Conservation (phyloP, 2,888 invertebrate genomes). For the Lymantria dispar region DNA sequence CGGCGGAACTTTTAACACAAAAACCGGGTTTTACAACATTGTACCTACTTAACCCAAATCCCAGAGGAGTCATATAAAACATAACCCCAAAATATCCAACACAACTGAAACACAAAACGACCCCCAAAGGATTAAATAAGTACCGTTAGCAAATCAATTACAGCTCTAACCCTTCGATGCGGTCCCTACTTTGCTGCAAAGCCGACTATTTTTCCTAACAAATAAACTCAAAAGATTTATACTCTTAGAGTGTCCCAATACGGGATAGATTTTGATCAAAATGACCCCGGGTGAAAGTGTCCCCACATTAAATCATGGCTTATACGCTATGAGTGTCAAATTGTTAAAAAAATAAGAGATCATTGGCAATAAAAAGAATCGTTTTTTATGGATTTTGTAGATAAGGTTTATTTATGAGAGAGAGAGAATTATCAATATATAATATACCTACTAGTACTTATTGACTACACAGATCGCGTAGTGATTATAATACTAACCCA, state of each 20-base stretch:
- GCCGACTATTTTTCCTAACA: slow-evolving; percentile 47
- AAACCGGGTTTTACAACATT: not conserved
- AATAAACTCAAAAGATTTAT: slow-evolving; percentile 53
- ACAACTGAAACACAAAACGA: slow-evolving; percentile 4
- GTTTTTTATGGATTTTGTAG: not conserved
- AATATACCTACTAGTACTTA: too few relatives aligned
- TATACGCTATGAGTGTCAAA: slow-evolving; percentile 36
- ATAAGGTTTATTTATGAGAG: not conserved
- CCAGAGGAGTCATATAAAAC: not conserved
- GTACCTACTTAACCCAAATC: not conserved
- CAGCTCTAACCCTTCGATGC: slow-evolving; percentile 23
- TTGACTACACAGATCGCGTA: too few relatives aligned
- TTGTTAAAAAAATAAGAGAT: slow-evolving; percentile 14
- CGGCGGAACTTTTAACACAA: not conserved
- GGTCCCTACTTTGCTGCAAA: slow-evolving; percentile 15
- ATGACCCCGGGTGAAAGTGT: slow-evolving; percentile 38
- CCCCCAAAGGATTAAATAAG: slow-evolving; percentile 31
- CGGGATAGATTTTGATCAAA: slow-evolving; percentile 21
- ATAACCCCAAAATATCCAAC: slow-evolving; percentile 13
- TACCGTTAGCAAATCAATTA: slow-evolving; percentile 43
- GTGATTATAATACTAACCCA: too few relatives aligned
- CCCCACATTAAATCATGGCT: slow-evolving; percentile 49
- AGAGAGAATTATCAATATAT: too few relatives aligned
- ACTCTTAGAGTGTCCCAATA: slow-evolving; percentile 16
- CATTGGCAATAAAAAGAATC: not conserved